phyloP scores from a whole-genome alignment of 2,888 invertebrate genomes.

The Phorcus lineatus region DNA sequence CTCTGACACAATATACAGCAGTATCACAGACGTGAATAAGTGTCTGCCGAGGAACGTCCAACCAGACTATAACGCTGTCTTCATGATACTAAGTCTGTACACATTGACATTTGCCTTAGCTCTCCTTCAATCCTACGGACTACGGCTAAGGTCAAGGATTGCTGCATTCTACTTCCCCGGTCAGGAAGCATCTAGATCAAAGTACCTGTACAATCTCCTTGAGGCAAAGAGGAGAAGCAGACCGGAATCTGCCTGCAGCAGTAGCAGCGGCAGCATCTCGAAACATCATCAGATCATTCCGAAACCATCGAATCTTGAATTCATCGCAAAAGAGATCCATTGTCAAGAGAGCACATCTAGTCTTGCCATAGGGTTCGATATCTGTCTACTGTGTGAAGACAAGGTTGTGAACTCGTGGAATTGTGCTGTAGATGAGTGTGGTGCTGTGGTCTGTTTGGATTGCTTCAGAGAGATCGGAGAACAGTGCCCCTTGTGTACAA shows the following conservation, averaged over 20 bases:
- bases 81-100: not conserved
- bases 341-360: too few species aligned
- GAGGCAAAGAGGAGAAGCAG: not conserved
- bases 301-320: too few species aligned
- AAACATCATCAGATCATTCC: too few species aligned
- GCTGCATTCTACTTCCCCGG: not conserved
- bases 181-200: not conserved
- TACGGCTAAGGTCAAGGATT: not conserved
- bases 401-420: not conserved
- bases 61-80: not conserved
- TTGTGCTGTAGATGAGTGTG: not conserved
- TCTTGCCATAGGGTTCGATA: too few species aligned
- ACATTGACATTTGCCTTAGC: not conserved
- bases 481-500: not conserved
- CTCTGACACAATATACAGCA: not conserved
- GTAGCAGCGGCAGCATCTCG: too few species aligned
- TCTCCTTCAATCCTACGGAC: not conserved
- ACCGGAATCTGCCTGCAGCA: too few species aligned
- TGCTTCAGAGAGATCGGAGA: conserved; percentile 3
- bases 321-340: too few species aligned
- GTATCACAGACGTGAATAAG: not conserved
- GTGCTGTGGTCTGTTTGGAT: conserved; percentile 1
- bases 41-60: not conserved
- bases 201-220: not conserved
- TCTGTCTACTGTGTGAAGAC: too few species aligned